Conservation (phyloP, 2,113 vertebrate genomes). For the Hydrolagus affinis region DNA sequence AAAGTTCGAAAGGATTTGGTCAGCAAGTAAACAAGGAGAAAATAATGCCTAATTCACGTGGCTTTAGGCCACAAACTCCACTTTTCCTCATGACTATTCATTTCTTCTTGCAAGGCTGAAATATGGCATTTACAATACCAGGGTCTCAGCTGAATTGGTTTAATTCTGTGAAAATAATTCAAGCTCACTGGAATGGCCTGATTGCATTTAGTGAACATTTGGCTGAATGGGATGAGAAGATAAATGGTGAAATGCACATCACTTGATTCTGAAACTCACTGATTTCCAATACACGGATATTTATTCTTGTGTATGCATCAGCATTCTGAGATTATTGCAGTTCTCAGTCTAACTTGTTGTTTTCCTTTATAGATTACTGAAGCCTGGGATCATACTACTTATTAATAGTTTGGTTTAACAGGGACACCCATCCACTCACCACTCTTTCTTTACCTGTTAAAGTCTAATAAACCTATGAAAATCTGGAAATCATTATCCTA, state of each 20-base stretch:
- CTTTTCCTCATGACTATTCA: neutral
- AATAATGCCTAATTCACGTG: neutral
- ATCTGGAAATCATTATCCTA: neutral
- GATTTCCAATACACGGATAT: neutral
- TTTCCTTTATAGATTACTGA: neutral
- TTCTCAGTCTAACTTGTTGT: neutral
- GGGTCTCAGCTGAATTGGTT: neutral
- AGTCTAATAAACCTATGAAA: neutral
- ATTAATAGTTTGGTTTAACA: neutral
- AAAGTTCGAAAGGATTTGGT: neutral
- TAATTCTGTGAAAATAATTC: conserved; percentile 13
- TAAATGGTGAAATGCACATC: neutral
- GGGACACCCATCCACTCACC: neutral
- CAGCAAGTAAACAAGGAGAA: neutral
- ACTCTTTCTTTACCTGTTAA: neutral
- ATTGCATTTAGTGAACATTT: conserved; percentile 1
- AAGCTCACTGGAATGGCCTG: neutral
- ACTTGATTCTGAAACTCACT: neutral
- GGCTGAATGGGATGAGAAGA: neutral
- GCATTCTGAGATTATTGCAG: neutral
- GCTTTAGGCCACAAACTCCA: neutral
- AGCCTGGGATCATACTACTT: neutral
- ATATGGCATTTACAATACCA: conserved; percentile 6
- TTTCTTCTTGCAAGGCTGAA: neutral
- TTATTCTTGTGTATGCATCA: neutral